Conservation (phyloP, 2,888 invertebrate genomes). For the Napeogenes sylphis region DNA sequence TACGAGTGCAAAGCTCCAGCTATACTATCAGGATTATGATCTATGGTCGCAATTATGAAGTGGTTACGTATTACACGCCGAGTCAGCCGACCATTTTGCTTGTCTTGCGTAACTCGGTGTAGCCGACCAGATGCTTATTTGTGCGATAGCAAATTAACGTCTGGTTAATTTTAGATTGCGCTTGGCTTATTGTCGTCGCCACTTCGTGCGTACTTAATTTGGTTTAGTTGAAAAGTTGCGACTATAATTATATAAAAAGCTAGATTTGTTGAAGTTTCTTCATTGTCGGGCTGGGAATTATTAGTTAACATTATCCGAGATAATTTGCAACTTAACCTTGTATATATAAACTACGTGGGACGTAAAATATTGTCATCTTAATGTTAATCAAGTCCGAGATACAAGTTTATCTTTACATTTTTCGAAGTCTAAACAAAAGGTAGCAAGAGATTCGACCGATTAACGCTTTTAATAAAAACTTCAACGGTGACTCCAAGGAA, state of each 20-base stretch:
- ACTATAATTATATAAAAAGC: slow-evolving; percentile 9
- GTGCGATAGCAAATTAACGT: slow-evolving; percentile 51
- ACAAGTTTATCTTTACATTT: slow-evolving; percentile 22
- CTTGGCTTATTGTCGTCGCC: slow-evolving; percentile 61
- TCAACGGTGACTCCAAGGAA: slow-evolving; percentile 52
- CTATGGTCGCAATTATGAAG: slow-evolving; percentile 59
- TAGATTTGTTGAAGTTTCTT: neutral
- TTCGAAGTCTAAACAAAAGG: slow-evolving; percentile 32
- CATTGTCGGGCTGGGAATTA: no score
- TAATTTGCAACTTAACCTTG: no score
- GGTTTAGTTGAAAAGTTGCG: slow-evolving; percentile 54
- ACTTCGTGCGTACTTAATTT: slow-evolving; percentile 71
- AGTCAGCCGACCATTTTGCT: slow-evolving; percentile 56
- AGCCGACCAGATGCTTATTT: slow-evolving; percentile 69
- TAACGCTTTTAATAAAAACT: slow-evolving; percentile 50
- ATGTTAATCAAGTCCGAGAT: no score
- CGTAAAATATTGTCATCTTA: no score
- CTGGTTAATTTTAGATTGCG: slow-evolving; percentile 45
- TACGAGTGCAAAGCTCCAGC: slow-evolving; percentile 59
- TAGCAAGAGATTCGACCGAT: slow-evolving; percentile 32
- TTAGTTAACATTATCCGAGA: no score
- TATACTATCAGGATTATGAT: slow-evolving; percentile 72
- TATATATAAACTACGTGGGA: no score
- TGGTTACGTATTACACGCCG: slow-evolving; percentile 64
- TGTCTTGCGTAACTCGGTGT: slow-evolving; percentile 71